A percentile compares a stretch with the other conserved stretches of the same genome.
Conservation (phyloP, 2,797 vertebrate genomes). For the Periparus ater region DNA sequence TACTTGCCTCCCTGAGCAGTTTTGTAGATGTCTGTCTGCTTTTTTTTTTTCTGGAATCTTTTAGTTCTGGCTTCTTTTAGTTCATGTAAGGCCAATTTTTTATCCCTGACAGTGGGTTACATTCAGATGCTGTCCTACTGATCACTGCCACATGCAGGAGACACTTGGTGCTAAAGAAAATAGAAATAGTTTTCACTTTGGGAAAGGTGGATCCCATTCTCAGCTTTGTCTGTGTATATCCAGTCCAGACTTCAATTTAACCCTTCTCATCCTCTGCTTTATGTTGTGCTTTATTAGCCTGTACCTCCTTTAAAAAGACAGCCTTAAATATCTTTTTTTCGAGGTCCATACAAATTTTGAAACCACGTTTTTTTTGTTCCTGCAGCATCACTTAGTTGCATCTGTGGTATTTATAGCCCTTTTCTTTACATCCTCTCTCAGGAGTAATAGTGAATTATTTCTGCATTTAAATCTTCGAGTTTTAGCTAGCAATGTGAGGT, state of each 20-base stretch:
- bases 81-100: background rate
- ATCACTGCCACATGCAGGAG: background rate
- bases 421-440: background rate
- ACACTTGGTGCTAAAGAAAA: background rate
- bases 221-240: background rate
- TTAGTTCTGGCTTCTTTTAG: background rate
- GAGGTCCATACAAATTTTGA: background rate
- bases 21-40: background rate
- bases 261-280: background rate
- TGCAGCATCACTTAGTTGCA: background rate
- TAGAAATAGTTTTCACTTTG: background rate
- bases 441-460: background rate
- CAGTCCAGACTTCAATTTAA: background rate
- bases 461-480: background rate
- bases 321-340: background rate
- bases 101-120: background rate
- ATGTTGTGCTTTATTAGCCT: background rate
- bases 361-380: background rate
- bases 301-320: background rate
- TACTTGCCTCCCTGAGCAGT: background rate
- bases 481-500: background rate
- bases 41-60: background rate
- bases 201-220: background rate
- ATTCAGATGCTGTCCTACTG: background rate
- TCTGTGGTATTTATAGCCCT: background rate